These are phyloP conservation scores for Syrmaticus mikado DNA, from an alignment of 2,113 vertebrate species.

Conservation along the genomic window DNA sequence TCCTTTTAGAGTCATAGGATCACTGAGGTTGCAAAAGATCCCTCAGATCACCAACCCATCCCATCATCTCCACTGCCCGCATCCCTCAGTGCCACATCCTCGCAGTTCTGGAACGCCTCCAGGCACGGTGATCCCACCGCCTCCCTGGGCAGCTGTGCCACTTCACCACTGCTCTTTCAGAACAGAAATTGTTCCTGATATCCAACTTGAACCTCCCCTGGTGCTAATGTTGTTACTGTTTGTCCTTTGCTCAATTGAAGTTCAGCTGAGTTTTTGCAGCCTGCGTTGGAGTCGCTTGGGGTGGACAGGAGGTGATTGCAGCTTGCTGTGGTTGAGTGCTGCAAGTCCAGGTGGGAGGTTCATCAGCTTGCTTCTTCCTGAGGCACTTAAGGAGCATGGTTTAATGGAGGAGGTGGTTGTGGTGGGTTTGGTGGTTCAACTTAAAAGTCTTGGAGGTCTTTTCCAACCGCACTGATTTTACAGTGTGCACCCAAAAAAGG, in stretches of 20 bases:
- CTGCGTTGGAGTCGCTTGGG: too few relatives aligned
- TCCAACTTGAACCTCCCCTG: not conserved
- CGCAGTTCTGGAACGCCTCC: not conserved
- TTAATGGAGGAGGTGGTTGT: too few relatives aligned
- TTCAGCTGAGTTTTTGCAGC: not conserved
- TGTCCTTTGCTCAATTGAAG: not conserved
- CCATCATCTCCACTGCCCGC: too few relatives aligned
- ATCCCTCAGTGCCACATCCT: not conserved
- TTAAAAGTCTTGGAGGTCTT: too few relatives aligned
- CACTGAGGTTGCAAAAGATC: too few relatives aligned
- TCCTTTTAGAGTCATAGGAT: not conserved
- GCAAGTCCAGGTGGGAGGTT: not conserved
- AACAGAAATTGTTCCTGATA: not conserved
- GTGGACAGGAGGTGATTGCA: not conserved
- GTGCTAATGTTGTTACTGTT: not conserved
- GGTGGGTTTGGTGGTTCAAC: not conserved
- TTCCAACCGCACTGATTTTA: too few relatives aligned
- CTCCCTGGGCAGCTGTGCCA: not conserved
- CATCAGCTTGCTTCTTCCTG: not conserved
- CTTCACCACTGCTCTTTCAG: not conserved
- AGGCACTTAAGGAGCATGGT: not conserved
- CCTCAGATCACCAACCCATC: not conserved
- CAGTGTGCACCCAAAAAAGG: too few relatives aligned
- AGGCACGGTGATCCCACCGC: not conserved
- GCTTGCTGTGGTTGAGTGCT: not conserved